A percentile compares a stretch with the other conserved stretches of the same genome.
Conservation (phyloP, 2,113 vertebrate genomes). For the Scomber japonicus region DNA sequence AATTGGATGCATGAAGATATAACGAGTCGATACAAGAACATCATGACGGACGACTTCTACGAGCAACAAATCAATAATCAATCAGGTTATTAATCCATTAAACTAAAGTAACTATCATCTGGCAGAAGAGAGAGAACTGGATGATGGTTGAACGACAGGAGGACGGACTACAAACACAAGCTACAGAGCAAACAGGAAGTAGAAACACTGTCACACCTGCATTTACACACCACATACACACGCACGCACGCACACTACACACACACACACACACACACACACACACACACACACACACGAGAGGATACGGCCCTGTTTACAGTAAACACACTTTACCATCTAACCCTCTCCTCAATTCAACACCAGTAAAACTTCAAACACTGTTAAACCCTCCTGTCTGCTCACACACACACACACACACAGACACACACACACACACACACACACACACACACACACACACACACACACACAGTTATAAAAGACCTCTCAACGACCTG, state of each 20-base stretch:
- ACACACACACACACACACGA: neutral
- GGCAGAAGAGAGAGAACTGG: too few species aligned
- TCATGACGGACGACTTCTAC: too few species aligned
- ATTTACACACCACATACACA: neutral
- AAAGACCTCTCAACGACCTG: neutral
- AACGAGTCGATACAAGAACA: too few species aligned
- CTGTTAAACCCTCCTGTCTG: too few species aligned
- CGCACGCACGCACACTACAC: too few species aligned
- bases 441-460: neutral
- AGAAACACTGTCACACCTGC: neutral
- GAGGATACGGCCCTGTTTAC: neutral
- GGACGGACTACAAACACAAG: neutral
- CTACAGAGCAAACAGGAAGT: neutral
- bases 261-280: neutral
- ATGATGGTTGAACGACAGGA: too few species aligned
- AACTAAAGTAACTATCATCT: too few species aligned
- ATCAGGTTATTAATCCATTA: too few species aligned
- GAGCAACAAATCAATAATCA: too few species aligned
- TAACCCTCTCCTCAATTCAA: slow-evolving; percentile 4
- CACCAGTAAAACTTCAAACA: slow-evolving; percentile 33
- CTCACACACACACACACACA: slow-evolving; percentile 15
- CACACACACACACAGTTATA: slow-evolving; percentile 18
- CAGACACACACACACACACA: slow-evolving; percentile 24
- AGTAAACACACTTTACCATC: slow-evolving; percentile 12
- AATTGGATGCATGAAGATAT: too few species aligned